phyloP scores from a whole-genome alignment of 1,140 invertebrate genomes.

The Pogonomyrmex californicus region DNA sequence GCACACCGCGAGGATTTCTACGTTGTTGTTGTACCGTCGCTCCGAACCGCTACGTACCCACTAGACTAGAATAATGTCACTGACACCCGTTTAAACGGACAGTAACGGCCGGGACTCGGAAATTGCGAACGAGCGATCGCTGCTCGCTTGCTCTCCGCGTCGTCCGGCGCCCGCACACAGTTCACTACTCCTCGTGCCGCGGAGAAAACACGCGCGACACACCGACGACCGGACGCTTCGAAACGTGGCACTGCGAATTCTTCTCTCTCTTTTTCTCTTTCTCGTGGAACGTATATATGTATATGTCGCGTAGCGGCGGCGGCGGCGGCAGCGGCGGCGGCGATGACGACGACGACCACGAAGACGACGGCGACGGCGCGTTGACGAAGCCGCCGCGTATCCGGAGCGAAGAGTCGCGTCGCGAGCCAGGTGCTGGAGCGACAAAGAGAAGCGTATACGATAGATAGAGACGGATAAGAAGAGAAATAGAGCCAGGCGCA shows the following conservation, averaged over 20 bases:
- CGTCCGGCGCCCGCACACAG: slow-evolving; percentile 39
- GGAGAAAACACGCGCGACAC: slow-evolving; percentile 53
- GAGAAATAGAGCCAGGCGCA: slow-evolving; percentile 35
- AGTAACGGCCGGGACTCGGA: slow-evolving; percentile 15
- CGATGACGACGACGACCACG: not conserved
- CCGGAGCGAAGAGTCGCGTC: slow-evolving; percentile 62
- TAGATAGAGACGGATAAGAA: slow-evolving; percentile 35
- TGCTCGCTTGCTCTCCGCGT: slow-evolving; percentile 1
- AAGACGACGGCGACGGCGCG: slow-evolving; percentile 50
- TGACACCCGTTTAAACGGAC: slow-evolving; percentile 49
- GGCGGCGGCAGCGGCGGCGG: not conserved
- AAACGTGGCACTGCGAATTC: slow-evolving; percentile 74
- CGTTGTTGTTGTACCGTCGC: slow-evolving; percentile 6
- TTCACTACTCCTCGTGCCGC: slow-evolving; percentile 60
- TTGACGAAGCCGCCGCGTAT: slow-evolving; percentile 69
- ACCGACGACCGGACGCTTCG: slow-evolving; percentile 56
- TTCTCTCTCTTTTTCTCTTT: slow-evolving; percentile 12
- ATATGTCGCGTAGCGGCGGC: not conserved
- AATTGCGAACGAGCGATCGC: slow-evolving; percentile 24
- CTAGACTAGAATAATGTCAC: slow-evolving; percentile 64
- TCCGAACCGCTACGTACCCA: slow-evolving; percentile 30
- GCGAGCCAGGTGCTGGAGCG: slow-evolving; percentile 60
- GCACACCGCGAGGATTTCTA: slow-evolving; percentile 17
- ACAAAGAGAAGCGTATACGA: slow-evolving; percentile 51
- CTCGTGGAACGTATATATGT: slow-evolving; percentile 4